Conservation (phyloP, 2,888 invertebrate genomes). For the Drosophila birchii region DNA sequence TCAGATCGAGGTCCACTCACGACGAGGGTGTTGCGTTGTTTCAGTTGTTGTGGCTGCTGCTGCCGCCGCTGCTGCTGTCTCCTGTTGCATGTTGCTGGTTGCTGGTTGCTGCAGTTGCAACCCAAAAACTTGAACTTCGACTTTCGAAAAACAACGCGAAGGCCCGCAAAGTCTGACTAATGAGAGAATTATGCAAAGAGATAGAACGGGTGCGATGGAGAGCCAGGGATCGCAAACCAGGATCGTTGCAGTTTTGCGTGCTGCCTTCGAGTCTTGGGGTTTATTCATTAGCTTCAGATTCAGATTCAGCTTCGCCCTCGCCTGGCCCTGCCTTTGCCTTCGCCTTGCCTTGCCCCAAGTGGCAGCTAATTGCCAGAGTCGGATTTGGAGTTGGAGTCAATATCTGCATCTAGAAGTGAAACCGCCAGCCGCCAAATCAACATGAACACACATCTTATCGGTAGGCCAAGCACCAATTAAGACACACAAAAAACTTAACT, state of each 20-base stretch:
- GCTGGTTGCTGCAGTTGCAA: slow-evolving; percentile 31
- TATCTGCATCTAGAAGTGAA: slow-evolving; percentile 26
- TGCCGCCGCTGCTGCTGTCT: slow-evolving; percentile 25
- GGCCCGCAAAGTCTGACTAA: slow-evolving; percentile 65
- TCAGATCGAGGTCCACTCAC: slow-evolving; percentile 41
- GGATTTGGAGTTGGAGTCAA: slow-evolving; percentile 1
- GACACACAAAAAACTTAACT: slow-evolving; percentile 70
- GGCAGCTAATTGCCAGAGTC: slow-evolving; percentile 30
- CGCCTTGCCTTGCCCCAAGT: neutral
- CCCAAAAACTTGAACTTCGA: slow-evolving; percentile 72
- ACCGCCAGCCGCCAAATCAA: slow-evolving; percentile 37
- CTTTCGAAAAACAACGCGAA: slow-evolving; percentile 67
- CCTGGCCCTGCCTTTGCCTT: neutral
- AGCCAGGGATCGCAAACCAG: slow-evolving; percentile 36
- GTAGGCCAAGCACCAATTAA: slow-evolving; percentile 66
- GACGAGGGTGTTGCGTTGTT: slow-evolving; percentile 40
- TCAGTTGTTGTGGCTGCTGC: slow-evolving; percentile 9
- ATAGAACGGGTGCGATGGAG: slow-evolving; percentile 63
- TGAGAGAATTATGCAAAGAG: slow-evolving; percentile 73
- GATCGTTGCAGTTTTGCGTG: slow-evolving; percentile 36
- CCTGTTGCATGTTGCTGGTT: slow-evolving; percentile 30
- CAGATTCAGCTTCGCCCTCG: slow-evolving; percentile 3
- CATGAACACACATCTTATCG: slow-evolving; percentile 78
- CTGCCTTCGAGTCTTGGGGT: slow-evolving; percentile 7
- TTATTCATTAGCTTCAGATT: slow-evolving; percentile 23